A percentile compares a stretch with the other conserved stretches of the same genome.
These are phyloP conservation scores for Epinephelus fuscoguttatus DNA, from an alignment of 2,113 vertebrate species.

Conservation along the genomic window DNA sequence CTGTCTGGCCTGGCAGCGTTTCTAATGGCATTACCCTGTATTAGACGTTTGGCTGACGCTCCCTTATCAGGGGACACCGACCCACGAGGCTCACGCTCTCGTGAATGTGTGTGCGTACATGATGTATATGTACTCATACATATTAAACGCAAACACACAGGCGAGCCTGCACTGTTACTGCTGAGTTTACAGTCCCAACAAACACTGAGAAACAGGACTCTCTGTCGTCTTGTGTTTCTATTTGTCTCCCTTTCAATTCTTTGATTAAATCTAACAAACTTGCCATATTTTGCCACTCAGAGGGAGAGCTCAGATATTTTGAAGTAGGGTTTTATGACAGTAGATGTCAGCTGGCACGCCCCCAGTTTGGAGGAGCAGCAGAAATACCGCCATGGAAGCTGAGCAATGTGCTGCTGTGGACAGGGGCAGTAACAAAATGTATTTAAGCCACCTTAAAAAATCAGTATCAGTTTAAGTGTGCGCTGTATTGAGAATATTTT, in stretches of 20 bases:
- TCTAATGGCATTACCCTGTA: conserved; percentile 77
- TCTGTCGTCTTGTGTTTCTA: not conserved
- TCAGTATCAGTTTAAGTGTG: no score
- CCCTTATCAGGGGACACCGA: conserved; percentile 43
- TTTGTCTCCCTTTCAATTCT: not conserved
- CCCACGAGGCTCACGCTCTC: conserved; percentile 32
- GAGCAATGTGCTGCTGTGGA: no score
- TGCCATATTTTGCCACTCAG: not conserved
- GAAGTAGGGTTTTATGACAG: no score
- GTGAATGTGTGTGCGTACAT: conserved; percentile 14
- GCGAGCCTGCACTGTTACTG: not conserved
- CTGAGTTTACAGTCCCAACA: conserved; percentile 36
- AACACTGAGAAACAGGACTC: conserved; percentile 36
- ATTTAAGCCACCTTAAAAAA: no score
- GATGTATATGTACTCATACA: not conserved
- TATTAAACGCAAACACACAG: conserved; percentile 9
- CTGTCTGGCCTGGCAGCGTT: conserved; percentile 66
- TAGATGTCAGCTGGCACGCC: no score
- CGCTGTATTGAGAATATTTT: no score
- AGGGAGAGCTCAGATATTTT: no score
- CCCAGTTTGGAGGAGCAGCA: no score
- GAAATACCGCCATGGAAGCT: no score
- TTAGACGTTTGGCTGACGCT: conserved; percentile 75
- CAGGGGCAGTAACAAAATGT: no score
- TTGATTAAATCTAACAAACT: not conserved